Percentiles rank a stretch among this genome's conserved stretches.
phyloP scores from a whole-genome alignment of 1,140 invertebrate genomes.

The Hylaeus volcanicus region DNA sequence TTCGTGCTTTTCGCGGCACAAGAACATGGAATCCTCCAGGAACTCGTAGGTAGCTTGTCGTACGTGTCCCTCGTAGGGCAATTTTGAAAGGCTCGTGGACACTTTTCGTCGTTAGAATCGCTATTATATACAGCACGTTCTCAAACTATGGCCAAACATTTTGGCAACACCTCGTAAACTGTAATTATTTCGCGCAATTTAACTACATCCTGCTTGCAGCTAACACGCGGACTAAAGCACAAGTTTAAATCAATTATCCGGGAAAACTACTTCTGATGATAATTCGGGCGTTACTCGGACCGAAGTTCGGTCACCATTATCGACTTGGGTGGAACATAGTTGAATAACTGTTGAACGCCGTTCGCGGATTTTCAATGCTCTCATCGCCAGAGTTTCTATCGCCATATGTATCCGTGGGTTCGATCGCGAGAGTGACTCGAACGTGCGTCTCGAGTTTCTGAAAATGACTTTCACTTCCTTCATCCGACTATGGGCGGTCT shows the following conservation, averaged over 20 bases:
- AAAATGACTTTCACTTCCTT: constrained; percentile 61
- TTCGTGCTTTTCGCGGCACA: too few species aligned
- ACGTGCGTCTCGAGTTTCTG: background rate
- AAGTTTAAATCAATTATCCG: constrained; percentile 40
- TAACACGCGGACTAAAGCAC: constrained; percentile 11
- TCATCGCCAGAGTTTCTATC: background rate
- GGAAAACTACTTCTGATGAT: constrained; percentile 27
- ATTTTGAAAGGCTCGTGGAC: too few species aligned
- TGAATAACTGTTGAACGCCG: constrained; percentile 20
- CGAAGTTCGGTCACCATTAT: constrained; percentile 15
- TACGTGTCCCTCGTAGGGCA: too few species aligned
- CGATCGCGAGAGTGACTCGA: background rate
- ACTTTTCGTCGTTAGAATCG: background rate
- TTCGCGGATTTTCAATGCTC: constrained; percentile 12
- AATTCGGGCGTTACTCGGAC: constrained; percentile 17
- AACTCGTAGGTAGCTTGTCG: too few species aligned
- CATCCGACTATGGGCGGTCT: constrained; percentile 10
- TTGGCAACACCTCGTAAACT: background rate
- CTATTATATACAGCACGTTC: background rate
- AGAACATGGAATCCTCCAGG: too few species aligned
- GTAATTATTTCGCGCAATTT: constrained; percentile 41
- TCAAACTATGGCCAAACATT: constrained; percentile 24
- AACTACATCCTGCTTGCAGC: constrained; percentile 28
- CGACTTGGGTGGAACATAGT: constrained; percentile 19
- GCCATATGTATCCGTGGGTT: background rate